Base-by-base conservation (phyloP, 2,888 invertebrate species). In the Leptopilina syphax region DNA sequence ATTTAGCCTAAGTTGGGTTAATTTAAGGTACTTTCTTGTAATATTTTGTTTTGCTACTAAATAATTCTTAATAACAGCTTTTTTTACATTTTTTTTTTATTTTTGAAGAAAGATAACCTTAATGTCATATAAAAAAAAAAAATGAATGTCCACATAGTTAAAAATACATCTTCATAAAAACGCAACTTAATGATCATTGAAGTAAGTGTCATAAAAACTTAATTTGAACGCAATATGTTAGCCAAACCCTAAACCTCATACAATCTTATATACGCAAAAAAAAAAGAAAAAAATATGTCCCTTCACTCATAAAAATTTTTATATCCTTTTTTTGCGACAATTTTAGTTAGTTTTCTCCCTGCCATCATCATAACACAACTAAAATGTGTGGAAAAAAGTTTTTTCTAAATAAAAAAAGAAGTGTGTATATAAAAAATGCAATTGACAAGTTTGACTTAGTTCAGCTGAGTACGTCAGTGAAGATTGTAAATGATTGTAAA, bases 321-420 rank as follows among this genome's bases (percentile, higher is more conserved):
- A 63, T 24, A 8, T 18, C 18, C 24, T 63, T 24, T 63, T 60
- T 24, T 18, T 63, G 18, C 18, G 24, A 18, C 6, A 63, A 63
- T 7, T 63, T 18, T n/a, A 63, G 24, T 18, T 24, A 9, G 24
- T 24, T 63, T 63, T 24, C 3, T 3, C 50, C 10, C 10, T 50
- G 50, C 9, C 10, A 50, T 50, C 10, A 50, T 50, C 47, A 41
- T n/a, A 34, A 7, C 6, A 65, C n/a, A 27, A 24, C 65, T 65
- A 24, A 24, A 65, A 65, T 65, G 3, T 27, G 34, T 34, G 34
- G 34, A 27, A 65, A 85, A 86, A 44, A 87, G 86, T 87, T 50
- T 50, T 50, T 50, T 34, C 34, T 50, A 50, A 50, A 50, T 50
- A 50, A 50, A 50, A 50, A 50, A 50, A 34, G 10, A 50, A 44